Evolutionary conservation across 1,140 invertebrate species (phyloP), one percentile per base, ranked within the genome.

Genomic region (Arion vulgaris): DNA sequence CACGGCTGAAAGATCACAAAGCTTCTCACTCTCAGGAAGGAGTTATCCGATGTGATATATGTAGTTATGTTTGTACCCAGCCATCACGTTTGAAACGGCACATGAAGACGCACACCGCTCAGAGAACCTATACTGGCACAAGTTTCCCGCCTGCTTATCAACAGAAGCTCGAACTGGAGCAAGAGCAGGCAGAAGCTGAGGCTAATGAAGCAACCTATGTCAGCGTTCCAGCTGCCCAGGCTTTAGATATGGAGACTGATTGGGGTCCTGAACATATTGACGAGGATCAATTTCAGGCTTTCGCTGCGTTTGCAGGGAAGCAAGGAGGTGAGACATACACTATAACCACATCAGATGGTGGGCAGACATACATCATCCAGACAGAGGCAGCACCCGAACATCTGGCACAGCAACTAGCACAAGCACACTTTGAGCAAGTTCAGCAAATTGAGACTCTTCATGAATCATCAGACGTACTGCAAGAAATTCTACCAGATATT

Each of bases 351-450:
- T 28, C 74, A 77, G 74, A 77, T 39, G 74, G 74, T 53, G 74
- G 74, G 19, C 74, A 77, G 36, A 77, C 74, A n/a, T 77, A 77
- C 32, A 77, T 77, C 49, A 77, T 77, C 28, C 74, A 77, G 74
- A 77, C 74, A 53, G 74, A 77, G 13, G 32, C 74, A 4, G 32
- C 74, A 2, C 74, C 74, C 5, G 74, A 77, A 36, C 74, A 77
- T 7, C 39, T 77, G 32, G 74, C 74, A 17, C 74, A 77, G n/a
- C 74, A 77, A 34, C 34, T 77, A 13, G 74, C 74, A 32, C 74
- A 77, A 34, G 74, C 74, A 34, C 74, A 77, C 11, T 77, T 77
- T 53, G 74, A 77, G 28, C 74, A 77, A 28, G 74, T 77, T 19
- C 74, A 77, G 53, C 74, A 77, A 41, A 53, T 77, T 28, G 74